A percentile compares a stretch with the other conserved stretches of the same genome.
Evolutionary conservation across 2,113 vertebrate genomes (phyloP).

Genomic region (Corvus hawaiiensis): DNA sequence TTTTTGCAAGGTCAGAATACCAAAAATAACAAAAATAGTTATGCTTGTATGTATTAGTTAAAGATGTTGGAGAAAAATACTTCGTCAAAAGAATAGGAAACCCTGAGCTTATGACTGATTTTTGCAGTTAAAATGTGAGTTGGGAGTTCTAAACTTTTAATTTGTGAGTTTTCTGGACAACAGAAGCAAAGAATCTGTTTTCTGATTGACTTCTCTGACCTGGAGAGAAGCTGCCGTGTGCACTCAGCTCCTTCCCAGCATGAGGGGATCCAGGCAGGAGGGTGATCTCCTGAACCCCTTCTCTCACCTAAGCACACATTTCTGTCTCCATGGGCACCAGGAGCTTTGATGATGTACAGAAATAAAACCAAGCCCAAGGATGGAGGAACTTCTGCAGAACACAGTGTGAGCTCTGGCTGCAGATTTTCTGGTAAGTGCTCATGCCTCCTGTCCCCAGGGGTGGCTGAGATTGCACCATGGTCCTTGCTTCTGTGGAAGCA

Average conservation of each 20-base stretch:
- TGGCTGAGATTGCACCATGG: background rate
- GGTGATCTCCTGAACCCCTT: background rate
- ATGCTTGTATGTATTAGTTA: background rate
- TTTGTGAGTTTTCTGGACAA: background rate
- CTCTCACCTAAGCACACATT: accelerated
- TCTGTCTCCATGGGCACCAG: background rate
- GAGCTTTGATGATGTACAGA: background rate
- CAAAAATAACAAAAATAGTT: background rate
- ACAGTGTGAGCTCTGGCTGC: background rate
- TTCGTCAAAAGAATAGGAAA: background rate
- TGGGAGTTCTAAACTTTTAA: background rate
- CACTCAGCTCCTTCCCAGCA: background rate
- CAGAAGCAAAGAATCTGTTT: background rate
- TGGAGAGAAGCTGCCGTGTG: accelerated
- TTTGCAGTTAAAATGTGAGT: background rate
- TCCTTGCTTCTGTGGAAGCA: background rate
- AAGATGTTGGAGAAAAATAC: background rate
- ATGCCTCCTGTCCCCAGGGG: background rate
- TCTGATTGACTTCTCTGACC: background rate
- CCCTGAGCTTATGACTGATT: background rate
- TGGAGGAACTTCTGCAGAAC: background rate
- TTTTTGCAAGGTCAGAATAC: slow-evolving; percentile 7
- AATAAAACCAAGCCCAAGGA: background rate
- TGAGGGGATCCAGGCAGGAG: background rate
- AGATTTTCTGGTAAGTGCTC: background rate